Evolutionary conservation across 1,140 invertebrate species (phyloP).

Genomic region (Dendrolimus kikuchii): DNA sequence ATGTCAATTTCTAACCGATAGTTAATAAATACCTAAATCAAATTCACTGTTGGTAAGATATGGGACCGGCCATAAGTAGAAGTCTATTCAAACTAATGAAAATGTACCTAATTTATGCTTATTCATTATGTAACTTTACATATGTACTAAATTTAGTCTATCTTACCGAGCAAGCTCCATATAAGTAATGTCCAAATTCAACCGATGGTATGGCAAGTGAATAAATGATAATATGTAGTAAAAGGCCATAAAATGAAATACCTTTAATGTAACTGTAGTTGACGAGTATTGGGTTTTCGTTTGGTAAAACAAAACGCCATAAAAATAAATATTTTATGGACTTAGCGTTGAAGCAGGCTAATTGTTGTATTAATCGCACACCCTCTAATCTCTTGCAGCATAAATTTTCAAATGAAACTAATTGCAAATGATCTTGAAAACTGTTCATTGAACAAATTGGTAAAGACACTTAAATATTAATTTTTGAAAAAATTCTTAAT

Average conservation of each 20-base stretch:
- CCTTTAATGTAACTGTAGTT: conserved; percentile 54
- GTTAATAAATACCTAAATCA: too few relatives aligned
- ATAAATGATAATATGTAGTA: neutral
- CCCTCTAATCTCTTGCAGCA: conserved; percentile 44
- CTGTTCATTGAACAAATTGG: conserved; percentile 12
- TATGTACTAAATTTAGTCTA: too few relatives aligned
- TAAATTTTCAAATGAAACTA: conserved; percentile 54
- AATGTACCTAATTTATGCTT: too few relatives aligned
- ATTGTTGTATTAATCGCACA: conserved; percentile 38
- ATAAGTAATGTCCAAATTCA: too few relatives aligned
- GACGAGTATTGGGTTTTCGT: conserved; percentile 51
- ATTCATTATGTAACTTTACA: too few relatives aligned
- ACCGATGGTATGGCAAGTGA: neutral
- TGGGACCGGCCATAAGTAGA: too few relatives aligned
- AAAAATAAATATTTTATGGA: conserved; percentile 55
- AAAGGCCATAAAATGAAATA: conserved; percentile 12
- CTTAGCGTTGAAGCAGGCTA: conserved; percentile 40
- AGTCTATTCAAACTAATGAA: too few relatives aligned
- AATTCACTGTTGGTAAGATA: too few relatives aligned
- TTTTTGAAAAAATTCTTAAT: too few relatives aligned
- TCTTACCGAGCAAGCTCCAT: too few relatives aligned
- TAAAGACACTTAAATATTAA: too few relatives aligned
- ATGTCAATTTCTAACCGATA: too few relatives aligned
- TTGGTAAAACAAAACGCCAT: conserved; percentile 49
- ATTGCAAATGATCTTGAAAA: conserved; percentile 43